Evolutionary conservation across 2,113 vertebrate genomes (phyloP), one percentile per base, ranked within the genome.

Genomic region (Chlorocebus sabaeus): DNA sequence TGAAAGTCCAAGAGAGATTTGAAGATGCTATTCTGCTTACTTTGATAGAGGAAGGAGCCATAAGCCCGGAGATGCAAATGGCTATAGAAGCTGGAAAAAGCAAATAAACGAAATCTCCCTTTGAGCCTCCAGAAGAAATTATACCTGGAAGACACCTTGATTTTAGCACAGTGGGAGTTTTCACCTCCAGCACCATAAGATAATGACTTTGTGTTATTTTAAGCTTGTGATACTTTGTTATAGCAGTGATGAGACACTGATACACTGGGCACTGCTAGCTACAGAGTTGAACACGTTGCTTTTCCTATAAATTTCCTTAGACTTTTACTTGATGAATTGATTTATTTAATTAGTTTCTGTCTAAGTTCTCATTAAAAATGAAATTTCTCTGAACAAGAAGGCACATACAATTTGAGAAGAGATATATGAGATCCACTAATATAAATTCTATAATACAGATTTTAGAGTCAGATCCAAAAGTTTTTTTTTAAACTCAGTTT

Each of bases 141-240:
- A 17, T 2, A 86, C 18, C 8, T 2, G 25, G 25, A 4, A 3
- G 4, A 12, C 2, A 5, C 13, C 17, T n/a, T 2, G 11, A 40
- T 22, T 38, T 40, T 1, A 27, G 8, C 43, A 20, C 6, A 25
- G 27, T n/a, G 20, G 20, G 13, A 40, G 13, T 2, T 40, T 38
- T 9, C 50, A 79, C 12, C 25, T 57, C 25, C 38, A 38, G 48
- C 20, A 70, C 6, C 52, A 20, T 55, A 32, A 67, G 30, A 67
- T 35, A 67, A 1, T 25, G 48, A 32, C 6, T 16, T 61, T 61
- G 2, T 25, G 11, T 30, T n/a, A 14, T 7, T 40, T 35, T 22
- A 50, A 59, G 1, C 10, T 40, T 40, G 8, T 67, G 64, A 35
- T 67, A 67, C 23, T 61, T 61, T 61, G 59, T 61, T 61, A 61